Percentiles rank a stretch among this genome's conserved stretches.
phyloP scores from a whole-genome alignment of 2,888 invertebrate genomes.

The Abrostola triplasia region DNA sequence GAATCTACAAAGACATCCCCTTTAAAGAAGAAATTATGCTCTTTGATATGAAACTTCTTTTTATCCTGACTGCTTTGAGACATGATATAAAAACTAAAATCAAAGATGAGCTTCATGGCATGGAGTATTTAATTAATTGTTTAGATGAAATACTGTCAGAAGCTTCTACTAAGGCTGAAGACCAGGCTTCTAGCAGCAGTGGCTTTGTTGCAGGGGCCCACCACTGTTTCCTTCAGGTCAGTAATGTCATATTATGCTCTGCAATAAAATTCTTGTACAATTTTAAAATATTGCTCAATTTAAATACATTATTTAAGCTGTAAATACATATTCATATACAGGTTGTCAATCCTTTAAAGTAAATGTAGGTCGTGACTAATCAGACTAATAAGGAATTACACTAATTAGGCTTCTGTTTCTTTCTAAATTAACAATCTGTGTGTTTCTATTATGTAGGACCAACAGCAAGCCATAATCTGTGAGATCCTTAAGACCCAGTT shows the following conservation, averaged over 20 bases:
- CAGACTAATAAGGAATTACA: too few relatives aligned
- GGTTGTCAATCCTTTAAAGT: too few relatives aligned
- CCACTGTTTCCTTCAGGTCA: conserved; percentile 70
- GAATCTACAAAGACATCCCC: conserved; percentile 90
- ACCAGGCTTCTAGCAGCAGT: conserved; percentile 63
- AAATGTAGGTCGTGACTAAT: too few relatives aligned
- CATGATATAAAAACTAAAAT: conserved; percentile 90
- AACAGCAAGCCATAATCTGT: conserved; percentile 90
- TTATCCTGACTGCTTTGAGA: conserved; percentile 95
- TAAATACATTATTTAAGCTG: too few relatives aligned
- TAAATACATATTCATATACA: too few relatives aligned
- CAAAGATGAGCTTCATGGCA: conserved; percentile 91
- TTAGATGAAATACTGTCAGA: conserved; percentile 90
- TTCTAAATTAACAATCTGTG: too few relatives aligned
- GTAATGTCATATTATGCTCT: conserved; percentile 31
- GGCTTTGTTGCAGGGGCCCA: conserved; percentile 58
- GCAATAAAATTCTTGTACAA: too few relatives aligned
- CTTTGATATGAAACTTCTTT: conserved; percentile 96
- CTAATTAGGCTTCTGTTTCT: too few relatives aligned
- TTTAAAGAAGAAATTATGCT: conserved; percentile 92
- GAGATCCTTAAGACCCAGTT: conserved; percentile 94
- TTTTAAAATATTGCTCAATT: too few relatives aligned
- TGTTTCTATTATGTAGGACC: conserved; percentile 74
- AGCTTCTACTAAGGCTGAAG: conserved; percentile 58
- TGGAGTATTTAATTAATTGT: conserved; percentile 90